phyloP scores from a whole-genome alignment of 2,113 vertebrate genomes.

The Tupaia tana region DNA sequence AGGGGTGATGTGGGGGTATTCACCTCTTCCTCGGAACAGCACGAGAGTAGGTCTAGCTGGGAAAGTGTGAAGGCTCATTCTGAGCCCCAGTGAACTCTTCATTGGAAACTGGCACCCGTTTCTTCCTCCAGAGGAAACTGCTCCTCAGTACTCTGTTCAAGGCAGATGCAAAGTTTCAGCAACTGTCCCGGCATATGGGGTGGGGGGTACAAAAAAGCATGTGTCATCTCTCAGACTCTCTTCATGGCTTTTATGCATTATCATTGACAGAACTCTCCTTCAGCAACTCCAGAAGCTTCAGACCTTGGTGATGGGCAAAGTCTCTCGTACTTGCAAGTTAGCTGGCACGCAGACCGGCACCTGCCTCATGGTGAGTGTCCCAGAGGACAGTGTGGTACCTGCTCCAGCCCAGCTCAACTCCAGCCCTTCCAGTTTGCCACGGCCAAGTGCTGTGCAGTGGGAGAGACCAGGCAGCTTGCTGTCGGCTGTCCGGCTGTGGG shows the following conservation, averaged over 20 bases:
- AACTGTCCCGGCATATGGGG: accelerated
- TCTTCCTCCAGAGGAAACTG: not conserved
- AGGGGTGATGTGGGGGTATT: not conserved
- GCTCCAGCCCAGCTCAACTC: not conserved
- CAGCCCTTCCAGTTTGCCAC: not conserved
- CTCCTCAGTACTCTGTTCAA: not conserved
- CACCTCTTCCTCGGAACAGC: not conserved
- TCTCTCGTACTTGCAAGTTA: constrained; percentile 93
- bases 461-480: not conserved
- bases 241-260: constrained; percentile 17
- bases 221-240: not conserved
- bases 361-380: constrained; percentile 94
- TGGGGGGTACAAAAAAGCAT: not conserved
- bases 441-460: not conserved
- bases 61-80: not conserved
- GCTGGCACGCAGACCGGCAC: constrained; percentile 97
- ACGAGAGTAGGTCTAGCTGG: not conserved
- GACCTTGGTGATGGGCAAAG: constrained; percentile 94
- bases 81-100: not conserved
- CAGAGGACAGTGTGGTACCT: accelerated
- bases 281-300: constrained; percentile 98
- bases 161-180: not conserved
- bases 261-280: constrained; percentile 92
- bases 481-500: accelerated
- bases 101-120: not conserved